These are phyloP conservation scores for Geodia barretti DNA, from an alignment of 37 sponge, comb jelly and placozoan species.

Conservation along the genomic window DNA sequence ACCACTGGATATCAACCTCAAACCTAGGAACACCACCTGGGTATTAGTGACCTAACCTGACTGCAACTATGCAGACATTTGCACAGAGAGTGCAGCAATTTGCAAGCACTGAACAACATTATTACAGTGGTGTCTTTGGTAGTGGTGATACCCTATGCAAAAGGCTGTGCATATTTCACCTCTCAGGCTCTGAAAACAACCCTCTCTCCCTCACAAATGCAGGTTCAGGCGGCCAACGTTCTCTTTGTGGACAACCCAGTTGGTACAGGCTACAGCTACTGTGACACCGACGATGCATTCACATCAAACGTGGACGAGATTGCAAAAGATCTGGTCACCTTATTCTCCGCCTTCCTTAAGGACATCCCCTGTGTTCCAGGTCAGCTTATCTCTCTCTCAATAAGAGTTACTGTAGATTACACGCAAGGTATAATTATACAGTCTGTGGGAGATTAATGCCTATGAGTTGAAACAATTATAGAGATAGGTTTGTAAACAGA, in stretches of 20 bases:
- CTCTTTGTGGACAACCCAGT: slow-evolving; percentile 94
- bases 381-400: no score
- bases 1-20: slow-evolving; percentile 66
- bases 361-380: slow-evolving; percentile 43
- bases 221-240: slow-evolving; percentile 74
- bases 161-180: no score
- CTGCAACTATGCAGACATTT: background rate
- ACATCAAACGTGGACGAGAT: slow-evolving; percentile 74
- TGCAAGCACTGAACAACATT: background rate
- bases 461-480: no score
- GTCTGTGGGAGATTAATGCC: no score
- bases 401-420: no score
- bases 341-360: slow-evolving; percentile 54
- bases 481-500: no score
- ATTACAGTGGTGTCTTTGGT: no score
- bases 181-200: no score
- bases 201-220: background rate
- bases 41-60: background rate
- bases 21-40: slow-evolving; percentile 73
- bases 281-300: slow-evolving; percentile 35
- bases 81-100: background rate
- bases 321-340: slow-evolving; percentile 57
- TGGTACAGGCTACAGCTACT: slow-evolving; percentile 91
- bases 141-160: no score
- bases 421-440: no score